Conservation (phyloP, 2,113 vertebrate genomes). For the Crotalus horridus region DNA sequence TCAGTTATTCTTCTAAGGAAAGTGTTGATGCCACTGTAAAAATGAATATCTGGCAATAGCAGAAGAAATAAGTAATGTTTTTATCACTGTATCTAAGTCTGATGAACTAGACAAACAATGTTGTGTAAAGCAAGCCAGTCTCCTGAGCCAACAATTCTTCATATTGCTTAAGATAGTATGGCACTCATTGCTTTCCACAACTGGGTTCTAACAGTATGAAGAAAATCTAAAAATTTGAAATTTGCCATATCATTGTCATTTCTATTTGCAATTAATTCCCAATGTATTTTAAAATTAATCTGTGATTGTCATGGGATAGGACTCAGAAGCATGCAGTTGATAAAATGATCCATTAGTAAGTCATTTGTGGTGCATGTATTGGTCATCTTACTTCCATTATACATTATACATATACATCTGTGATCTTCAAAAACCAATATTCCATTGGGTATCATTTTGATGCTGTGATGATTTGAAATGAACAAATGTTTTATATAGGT, state of each 20-base stretch:
- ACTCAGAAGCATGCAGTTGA: neutral
- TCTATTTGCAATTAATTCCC: neutral
- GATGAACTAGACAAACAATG: constrained; percentile 43
- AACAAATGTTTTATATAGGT: neutral
- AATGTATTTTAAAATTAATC: neutral
- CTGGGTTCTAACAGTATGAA: neutral
- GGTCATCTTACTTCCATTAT: neutral
- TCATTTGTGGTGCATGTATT: neutral
- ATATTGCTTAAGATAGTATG: neutral
- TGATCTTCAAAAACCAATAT: neutral
- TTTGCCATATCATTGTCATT: neutral
- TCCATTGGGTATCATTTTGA: no score
- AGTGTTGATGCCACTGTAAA: constrained; percentile 31
- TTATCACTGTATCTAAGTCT: constrained; percentile 36
- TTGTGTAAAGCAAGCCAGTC: neutral
- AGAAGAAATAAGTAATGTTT: constrained; percentile 20
- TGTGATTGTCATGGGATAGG: neutral
- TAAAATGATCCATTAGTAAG: neutral
- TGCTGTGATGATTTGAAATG: neutral
- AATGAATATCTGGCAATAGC: constrained; percentile 49
- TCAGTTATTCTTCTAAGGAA: constrained; percentile 44
- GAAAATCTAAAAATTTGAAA: neutral
- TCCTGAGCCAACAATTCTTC: constrained; percentile 16
- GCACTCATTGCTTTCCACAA: neutral
- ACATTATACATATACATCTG: neutral